Conservation (phyloP, 2,113 vertebrate genomes). For the Psettodes erumei region DNA sequence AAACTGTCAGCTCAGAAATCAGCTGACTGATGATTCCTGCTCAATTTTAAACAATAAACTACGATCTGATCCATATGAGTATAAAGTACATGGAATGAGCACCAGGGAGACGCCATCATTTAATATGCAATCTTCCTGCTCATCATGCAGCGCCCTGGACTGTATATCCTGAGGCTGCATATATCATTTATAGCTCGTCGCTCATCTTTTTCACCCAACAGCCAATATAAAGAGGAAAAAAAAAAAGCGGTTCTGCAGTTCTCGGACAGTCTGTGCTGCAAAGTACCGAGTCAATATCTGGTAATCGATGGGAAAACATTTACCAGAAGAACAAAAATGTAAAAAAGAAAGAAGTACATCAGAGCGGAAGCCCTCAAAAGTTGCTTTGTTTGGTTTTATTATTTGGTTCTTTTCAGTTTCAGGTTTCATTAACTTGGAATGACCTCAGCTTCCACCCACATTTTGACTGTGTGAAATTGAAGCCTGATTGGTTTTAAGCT, state of each 20-base stretch:
- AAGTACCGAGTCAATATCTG: neutral
- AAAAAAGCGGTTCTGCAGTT: neutral
- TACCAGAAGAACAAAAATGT: too few relatives aligned
- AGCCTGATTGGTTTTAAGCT: conserved; percentile 37
- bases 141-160: neutral
- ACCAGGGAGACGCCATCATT: neutral
- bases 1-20: too few relatives aligned
- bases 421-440: conserved; percentile 18
- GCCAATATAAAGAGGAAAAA: neutral
- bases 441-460: conserved; percentile 8
- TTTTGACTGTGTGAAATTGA: conserved; percentile 39
- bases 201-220: neutral
- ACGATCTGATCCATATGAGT: too few relatives aligned
- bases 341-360: neutral
- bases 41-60: too few relatives aligned
- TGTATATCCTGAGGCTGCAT: neutral
- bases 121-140: neutral
- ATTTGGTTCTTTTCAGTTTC: neutral
- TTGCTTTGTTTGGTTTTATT: neutral
- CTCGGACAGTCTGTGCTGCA: neutral
- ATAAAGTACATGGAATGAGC: too few relatives aligned
- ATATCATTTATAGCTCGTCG: neutral
- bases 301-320: neutral
- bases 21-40: too few relatives aligned
- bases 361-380: neutral